Base-by-base conservation (phyloP, 2,113 vertebrate genomes). In the Reinhardtius hippoglossoides region DNA sequence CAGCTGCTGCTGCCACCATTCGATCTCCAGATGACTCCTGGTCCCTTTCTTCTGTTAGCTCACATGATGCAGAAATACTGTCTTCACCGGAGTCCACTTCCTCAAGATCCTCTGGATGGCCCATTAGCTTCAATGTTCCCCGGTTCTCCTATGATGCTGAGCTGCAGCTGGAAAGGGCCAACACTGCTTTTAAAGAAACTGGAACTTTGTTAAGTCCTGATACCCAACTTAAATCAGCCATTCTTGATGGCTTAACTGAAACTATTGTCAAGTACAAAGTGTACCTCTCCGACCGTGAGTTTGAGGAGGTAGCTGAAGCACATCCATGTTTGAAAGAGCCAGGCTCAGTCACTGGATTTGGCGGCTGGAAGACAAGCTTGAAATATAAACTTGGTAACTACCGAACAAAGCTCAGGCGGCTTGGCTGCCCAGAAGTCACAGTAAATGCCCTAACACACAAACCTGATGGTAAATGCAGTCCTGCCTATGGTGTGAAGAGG, bases 281-380 rank as follows among this genome's bases (percentile, higher is more conserved):
- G 18, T 52, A 80, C 44, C 63, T 26, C 14, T 61, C 63, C 63
- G 71, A 74, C 37, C 0, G 3, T 0, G 59, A 81, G 13, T 74
- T 81, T 57, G 24, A 50, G 0, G 48, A 74, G 69, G 78, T 64
- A 5, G 71, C 66, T 14, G 58, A 50, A 13, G 64, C 2, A 16
- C 73, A 76, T 67, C 72, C n/a, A 13, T 68, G 70, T 55, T 63
- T 74, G 6, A 10, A 62, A 68, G 70, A 80, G 35, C 55, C 62
- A 54, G 73, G 52, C 27, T 70, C 71, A 0, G 27, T 23, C 18
- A 27, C 37, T 64, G 71, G 71, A 13, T 81, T 58, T 64, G 27
- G 50, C 0, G 12, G 65, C 3, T 74, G 71, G 78, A 81, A 74
- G 52, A 9, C 13, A 3, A 81, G 66, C 27, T 27, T 81, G 9